phyloP scores from a whole-genome alignment of 2,888 invertebrate genomes.

The Dilophus febrilis region DNA sequence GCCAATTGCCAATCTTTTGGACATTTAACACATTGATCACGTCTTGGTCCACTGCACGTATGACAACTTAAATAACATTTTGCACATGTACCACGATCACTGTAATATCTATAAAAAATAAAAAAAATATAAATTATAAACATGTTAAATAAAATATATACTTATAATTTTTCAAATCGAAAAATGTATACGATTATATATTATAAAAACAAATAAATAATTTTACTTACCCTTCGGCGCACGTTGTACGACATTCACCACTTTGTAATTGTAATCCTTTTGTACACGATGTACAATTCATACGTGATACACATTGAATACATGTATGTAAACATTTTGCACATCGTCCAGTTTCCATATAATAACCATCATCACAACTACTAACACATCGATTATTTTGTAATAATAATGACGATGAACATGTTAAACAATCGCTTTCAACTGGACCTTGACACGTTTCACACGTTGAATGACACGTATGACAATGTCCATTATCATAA shows the following conservation, averaged over 20 bases:
- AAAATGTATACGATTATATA: background rate
- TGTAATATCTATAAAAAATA: slow-evolving; percentile 50
- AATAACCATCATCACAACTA: slow-evolving; percentile 59
- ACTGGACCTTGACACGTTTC: slow-evolving; percentile 66
- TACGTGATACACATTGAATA: slow-evolving; percentile 54
- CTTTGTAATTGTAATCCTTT: slow-evolving; percentile 61
- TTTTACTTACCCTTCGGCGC: slow-evolving; percentile 44
- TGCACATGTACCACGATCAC: slow-evolving; percentile 65
- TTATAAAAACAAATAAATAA: slow-evolving; percentile 4
- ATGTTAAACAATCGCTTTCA: slow-evolving; percentile 56
- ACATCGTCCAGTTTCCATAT: slow-evolving; percentile 54
- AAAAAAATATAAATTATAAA: slow-evolving; percentile 1
- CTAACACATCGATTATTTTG: slow-evolving; percentile 58
- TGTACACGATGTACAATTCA: slow-evolving; percentile 67
- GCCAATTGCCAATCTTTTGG: slow-evolving; percentile 65
- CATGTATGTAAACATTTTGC: slow-evolving; percentile 67
- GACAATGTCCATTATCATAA: slow-evolving; percentile 51
- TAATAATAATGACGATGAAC: slow-evolving; percentile 52
- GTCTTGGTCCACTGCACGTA: slow-evolving; percentile 69
- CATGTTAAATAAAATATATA: background rate
- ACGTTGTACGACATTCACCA: slow-evolving; percentile 65
- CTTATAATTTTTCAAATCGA: background rate
- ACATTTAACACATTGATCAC: slow-evolving; percentile 73
- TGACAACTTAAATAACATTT: slow-evolving; percentile 72
- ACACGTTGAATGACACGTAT: slow-evolving; percentile 59